Evolutionary conservation across 2,113 vertebrate genomes (phyloP).

Genomic region (Erinaceus europaeus): DNA sequence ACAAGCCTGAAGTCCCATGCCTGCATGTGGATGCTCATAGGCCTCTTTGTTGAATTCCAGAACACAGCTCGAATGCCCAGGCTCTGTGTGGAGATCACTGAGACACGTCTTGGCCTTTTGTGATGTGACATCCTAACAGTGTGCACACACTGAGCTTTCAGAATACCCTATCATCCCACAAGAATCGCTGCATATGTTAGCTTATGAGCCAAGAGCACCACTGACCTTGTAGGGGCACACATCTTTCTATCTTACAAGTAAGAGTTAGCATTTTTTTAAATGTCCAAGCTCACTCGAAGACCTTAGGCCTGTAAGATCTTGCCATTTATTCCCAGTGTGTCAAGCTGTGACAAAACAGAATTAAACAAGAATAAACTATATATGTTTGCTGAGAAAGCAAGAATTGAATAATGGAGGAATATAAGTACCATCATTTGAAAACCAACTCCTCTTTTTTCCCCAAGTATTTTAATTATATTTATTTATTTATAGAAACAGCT

Average conservation of each 20-base stretch:
- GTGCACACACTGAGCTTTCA: background rate
- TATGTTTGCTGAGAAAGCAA: slow-evolving; percentile 58
- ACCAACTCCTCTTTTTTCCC: slow-evolving; percentile 22
- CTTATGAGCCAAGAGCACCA: slow-evolving; percentile 30
- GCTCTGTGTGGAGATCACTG: background rate
- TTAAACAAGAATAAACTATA: slow-evolving; percentile 39
- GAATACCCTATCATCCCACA: background rate
- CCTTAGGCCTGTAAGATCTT: slow-evolving; percentile 19
- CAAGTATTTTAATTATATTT: no score
- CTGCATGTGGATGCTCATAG: background rate
- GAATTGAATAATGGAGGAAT: slow-evolving; percentile 1
- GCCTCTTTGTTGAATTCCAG: background rate
- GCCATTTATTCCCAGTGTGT: slow-evolving; percentile 42
- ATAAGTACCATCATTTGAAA: slow-evolving; percentile 25
- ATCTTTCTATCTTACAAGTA: background rate
- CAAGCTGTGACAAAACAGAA: slow-evolving; percentile 47
- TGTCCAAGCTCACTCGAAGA: slow-evolving; percentile 8
- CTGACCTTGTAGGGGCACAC: background rate
- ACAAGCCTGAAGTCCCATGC: background rate
- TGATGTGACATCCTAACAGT: background rate
- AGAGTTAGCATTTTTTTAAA: slow-evolving; percentile 51
- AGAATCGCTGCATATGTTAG: slow-evolving; percentile 9
- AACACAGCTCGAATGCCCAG: background rate
- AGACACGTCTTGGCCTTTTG: background rate
- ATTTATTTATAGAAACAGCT: no score